phyloP scores from a whole-genome alignment of 2,113 vertebrate species.

The Falco punctatus region DNA sequence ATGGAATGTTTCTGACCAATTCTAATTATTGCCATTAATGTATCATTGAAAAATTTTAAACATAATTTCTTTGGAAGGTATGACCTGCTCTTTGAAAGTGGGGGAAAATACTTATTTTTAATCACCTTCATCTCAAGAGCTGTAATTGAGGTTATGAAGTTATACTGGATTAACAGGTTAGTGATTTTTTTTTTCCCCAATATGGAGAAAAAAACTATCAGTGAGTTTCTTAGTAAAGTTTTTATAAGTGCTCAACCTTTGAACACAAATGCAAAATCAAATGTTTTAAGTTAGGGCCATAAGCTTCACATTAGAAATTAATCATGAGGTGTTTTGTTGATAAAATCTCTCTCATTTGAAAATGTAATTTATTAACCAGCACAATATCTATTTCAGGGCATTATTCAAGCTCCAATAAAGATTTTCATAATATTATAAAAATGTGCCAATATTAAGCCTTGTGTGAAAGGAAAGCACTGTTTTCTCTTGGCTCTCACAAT shows the following conservation, averaged over 20 bases:
- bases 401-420: conserved; percentile 62
- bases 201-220: not conserved
- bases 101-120: conserved; percentile 54
- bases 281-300: conserved; percentile 61
- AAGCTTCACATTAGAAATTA: conserved; percentile 73
- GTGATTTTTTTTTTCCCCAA: conserved; percentile 27
- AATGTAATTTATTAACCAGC: conserved; percentile 72
- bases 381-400: conserved; percentile 75
- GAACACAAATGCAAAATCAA: conserved; percentile 55
- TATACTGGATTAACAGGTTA: conserved; percentile 70
- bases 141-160: conserved; percentile 73
- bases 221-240: conserved; percentile 37
- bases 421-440: conserved; percentile 55
- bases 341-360: conserved; percentile 75
- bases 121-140: conserved; percentile 72
- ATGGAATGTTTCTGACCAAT: not conserved
- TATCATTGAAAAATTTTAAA: not conserved
- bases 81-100: conserved; percentile 50
- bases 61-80: conserved; percentile 42
- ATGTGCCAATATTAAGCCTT: not conserved
- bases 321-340: conserved; percentile 73
- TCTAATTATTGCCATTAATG: conserved; percentile 55
- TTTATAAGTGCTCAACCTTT: conserved; percentile 65
- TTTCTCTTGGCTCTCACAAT: not conserved
- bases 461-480: not conserved